Conservation (phyloP, 2,797 vertebrate species). For the Tenualosa thibaudeaui region DNA sequence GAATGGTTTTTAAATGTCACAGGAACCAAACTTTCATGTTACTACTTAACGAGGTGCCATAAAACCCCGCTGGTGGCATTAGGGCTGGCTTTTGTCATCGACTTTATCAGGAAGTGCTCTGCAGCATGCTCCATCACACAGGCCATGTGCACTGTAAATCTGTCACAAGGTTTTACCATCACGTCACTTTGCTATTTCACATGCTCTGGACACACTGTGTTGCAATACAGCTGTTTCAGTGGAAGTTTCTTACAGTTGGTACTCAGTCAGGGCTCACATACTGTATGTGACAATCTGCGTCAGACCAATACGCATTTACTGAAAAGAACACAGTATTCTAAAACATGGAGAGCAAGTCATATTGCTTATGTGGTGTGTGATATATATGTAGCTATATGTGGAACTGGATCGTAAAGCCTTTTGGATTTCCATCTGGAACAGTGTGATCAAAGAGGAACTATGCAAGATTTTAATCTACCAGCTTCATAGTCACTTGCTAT, state of each 20-base stretch:
- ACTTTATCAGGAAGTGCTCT: conserved; percentile 4
- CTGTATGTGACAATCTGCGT: not conserved
- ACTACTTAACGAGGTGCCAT: conserved; percentile 3
- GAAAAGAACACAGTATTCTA: not conserved
- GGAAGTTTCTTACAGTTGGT: too few species aligned
- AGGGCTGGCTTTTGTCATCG: not conserved
- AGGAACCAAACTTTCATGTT: conserved; percentile 1
- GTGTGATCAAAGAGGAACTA: too few species aligned
- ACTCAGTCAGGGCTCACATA: not conserved
- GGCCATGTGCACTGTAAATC: conserved; percentile 5
- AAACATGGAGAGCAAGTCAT: not conserved
- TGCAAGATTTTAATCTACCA: too few species aligned
- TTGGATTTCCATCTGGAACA: too few species aligned
- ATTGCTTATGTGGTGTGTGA: not conserved
- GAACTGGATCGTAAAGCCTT: not conserved
- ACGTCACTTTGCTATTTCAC: not conserved
- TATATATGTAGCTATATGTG: not conserved
- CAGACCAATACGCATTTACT: not conserved
- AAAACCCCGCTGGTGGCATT: not conserved
- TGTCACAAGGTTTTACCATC: conserved; percentile 1
- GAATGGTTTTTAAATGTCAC: conserved; percentile 4
- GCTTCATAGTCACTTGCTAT: too few species aligned
- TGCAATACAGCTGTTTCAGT: not conserved
- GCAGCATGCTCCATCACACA: not conserved
- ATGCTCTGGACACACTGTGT: not conserved